A percentile compares a stretch with the other conserved stretches of the same genome.
These are phyloP conservation scores for Eumeta japonica DNA, from an alignment of 1,140 invertebrate genomes.

Conservation along the genomic window DNA sequence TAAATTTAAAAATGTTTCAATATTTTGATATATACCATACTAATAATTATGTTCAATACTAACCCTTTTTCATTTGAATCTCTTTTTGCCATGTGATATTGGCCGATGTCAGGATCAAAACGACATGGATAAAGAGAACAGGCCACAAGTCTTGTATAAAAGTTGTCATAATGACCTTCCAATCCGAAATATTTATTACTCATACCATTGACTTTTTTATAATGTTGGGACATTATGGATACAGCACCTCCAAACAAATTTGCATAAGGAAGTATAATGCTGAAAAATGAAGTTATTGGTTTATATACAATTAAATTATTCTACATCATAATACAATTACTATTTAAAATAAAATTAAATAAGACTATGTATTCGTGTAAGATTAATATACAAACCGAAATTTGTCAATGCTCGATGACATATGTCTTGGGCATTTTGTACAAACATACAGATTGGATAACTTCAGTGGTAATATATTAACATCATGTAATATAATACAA, in stretches of 20 bases:
- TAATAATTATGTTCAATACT: slow-evolving; percentile 17
- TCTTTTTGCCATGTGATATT: slow-evolving; percentile 77
- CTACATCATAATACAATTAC: slow-evolving; percentile 1
- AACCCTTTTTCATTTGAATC: slow-evolving; percentile 62
- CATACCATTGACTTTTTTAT: slow-evolving; percentile 84
- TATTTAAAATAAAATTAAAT: slow-evolving; percentile 11
- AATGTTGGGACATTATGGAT: slow-evolving; percentile 70
- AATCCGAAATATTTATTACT: slow-evolving; percentile 87
- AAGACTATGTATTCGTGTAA: no score
- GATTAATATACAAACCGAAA: no score
- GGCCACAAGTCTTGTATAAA: slow-evolving; percentile 64
- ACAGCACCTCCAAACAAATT: slow-evolving; percentile 77
- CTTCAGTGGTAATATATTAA: slow-evolving; percentile 90
- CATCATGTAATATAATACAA: slow-evolving; percentile 93
- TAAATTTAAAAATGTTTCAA: slow-evolving; percentile 4
- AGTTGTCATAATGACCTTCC: slow-evolving; percentile 90
- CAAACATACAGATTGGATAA: slow-evolving; percentile 90
- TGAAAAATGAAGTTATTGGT: slow-evolving; percentile 23
- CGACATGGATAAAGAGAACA: slow-evolving; percentile 63
- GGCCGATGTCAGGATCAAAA: slow-evolving; percentile 69
- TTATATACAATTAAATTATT: background rate
- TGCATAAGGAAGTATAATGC: slow-evolving; percentile 76
- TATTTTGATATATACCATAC: slow-evolving; percentile 1
- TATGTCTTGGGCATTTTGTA: slow-evolving; percentile 80
- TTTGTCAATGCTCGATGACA: slow-evolving; percentile 89